These are phyloP conservation scores for Drosophila parvula DNA, from an alignment of 1,140 invertebrate species.

Conservation along the genomic window DNA sequence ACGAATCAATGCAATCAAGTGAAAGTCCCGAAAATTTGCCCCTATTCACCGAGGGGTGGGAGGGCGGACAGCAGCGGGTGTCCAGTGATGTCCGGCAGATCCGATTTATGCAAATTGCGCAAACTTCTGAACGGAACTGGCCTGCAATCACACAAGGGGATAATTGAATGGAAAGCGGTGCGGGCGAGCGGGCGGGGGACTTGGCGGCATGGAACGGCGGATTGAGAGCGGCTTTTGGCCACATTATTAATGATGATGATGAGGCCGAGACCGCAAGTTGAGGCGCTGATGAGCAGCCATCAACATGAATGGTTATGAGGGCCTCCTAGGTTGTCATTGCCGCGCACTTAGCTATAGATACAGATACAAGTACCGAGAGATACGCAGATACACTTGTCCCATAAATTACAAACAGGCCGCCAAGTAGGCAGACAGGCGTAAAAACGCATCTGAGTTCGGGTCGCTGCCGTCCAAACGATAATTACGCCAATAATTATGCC, in stretches of 20 bases:
- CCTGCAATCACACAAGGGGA: constrained; percentile 16
- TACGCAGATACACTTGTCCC: constrained; percentile 28
- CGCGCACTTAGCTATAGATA: constrained; percentile 10
- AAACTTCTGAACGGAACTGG: constrained; percentile 63
- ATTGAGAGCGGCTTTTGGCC: constrained; percentile 36
- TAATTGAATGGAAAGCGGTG: constrained; percentile 15
- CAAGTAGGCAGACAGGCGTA: constrained; percentile 68
- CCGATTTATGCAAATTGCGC: constrained; percentile 73
- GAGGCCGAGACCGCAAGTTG: constrained; percentile 13
- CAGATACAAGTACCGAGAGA: background rate
- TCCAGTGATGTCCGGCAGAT: constrained; percentile 22
- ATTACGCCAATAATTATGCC: constrained; percentile 78
- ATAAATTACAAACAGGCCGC: constrained; percentile 64
- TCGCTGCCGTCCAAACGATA: constrained; percentile 47
- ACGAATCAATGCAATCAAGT: constrained; percentile 66
- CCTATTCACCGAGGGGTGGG: background rate
- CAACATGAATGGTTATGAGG: constrained; percentile 52
- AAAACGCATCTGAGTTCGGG: constrained; percentile 52
- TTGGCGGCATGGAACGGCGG: background rate
- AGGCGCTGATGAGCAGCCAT: constrained; percentile 65
- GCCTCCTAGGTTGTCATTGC: constrained; percentile 30
- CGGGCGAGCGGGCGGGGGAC: background rate
- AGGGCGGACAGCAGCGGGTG: background rate
- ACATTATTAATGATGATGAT: constrained; percentile 75
- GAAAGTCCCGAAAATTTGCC: constrained; percentile 61